Conservation (phyloP, 2,888 invertebrate species). For the Phortica magna region DNA sequence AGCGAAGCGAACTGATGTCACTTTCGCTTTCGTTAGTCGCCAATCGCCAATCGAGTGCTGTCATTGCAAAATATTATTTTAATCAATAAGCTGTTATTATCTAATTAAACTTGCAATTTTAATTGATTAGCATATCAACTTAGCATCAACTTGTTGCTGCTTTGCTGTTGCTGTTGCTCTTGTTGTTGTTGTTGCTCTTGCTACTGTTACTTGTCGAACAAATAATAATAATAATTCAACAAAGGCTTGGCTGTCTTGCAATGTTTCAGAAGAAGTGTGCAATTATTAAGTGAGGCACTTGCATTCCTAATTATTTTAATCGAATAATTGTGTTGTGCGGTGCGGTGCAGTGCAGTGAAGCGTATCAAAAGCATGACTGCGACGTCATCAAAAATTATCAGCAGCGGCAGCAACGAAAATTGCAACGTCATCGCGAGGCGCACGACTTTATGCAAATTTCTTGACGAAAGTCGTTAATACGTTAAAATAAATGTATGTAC, state of each 20-base stretch:
- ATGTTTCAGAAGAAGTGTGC: too few species aligned
- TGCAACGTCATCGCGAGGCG: slow-evolving; percentile 35
- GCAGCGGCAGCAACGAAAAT: slow-evolving; percentile 23
- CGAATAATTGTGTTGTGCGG: background rate
- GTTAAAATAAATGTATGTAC: background rate
- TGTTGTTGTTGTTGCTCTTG: too few species aligned
- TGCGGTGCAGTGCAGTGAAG: slow-evolving; percentile 2
- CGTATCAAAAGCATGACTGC: slow-evolving; percentile 12
- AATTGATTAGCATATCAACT: slow-evolving; percentile 55
- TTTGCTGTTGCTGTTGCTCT: too few species aligned
- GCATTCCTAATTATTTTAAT: too few species aligned
- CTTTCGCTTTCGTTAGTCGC: slow-evolving; percentile 12
- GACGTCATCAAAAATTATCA: slow-evolving; percentile 48
- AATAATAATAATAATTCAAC: too few species aligned
- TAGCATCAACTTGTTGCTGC: background rate
- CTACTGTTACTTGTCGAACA: too few species aligned
- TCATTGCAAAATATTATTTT: slow-evolving; percentile 36
- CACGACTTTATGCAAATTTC: slow-evolving; percentile 60
- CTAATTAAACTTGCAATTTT: slow-evolving; percentile 70
- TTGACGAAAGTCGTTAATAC: slow-evolving; percentile 61
- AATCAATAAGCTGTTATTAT: slow-evolving; percentile 56
- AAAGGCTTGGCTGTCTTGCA: too few species aligned
- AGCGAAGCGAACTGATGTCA: background rate
- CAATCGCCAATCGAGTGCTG: background rate
- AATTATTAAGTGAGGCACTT: too few species aligned